A percentile compares a stretch with the other conserved stretches of the same genome.
phyloP scores from a whole-genome alignment of 2,888 invertebrate species.

The Ecdyonurus torrentis region DNA sequence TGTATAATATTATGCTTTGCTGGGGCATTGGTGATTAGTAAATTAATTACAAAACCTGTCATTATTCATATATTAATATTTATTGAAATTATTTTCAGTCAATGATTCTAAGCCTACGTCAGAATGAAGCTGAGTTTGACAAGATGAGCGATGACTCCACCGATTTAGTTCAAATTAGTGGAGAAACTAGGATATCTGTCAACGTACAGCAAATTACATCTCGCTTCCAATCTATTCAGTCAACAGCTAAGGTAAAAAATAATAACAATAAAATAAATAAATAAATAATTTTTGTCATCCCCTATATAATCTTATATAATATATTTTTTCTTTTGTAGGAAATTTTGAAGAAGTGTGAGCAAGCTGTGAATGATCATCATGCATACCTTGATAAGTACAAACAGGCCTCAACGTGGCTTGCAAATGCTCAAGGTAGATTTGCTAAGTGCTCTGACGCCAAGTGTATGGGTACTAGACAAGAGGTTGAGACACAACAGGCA shows the following conservation, averaged over 20 bases:
- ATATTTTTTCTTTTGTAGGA: constrained; percentile 31
- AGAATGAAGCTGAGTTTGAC: constrained; percentile 74
- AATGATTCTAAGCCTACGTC: constrained; percentile 56
- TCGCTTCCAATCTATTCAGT: constrained; percentile 75
- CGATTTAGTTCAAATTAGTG: constrained; percentile 62
- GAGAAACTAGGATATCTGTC: constrained; percentile 71
- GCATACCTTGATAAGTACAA: constrained; percentile 67
- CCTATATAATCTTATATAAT: too few species aligned
- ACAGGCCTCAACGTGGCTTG: constrained; percentile 66
- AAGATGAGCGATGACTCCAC: constrained; percentile 72
- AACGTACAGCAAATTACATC: constrained; percentile 81
- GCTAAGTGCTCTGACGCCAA: constrained; percentile 43
- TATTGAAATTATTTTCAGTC: constrained; percentile 34
- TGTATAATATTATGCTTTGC: too few species aligned
- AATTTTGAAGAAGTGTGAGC: constrained; percentile 80
- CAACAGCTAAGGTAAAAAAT: constrained; percentile 50
- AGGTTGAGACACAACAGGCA: constrained; percentile 49
- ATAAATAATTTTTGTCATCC: not conserved
- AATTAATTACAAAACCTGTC: too few species aligned
- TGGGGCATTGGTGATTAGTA: too few species aligned
- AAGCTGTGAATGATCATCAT: constrained; percentile 66
- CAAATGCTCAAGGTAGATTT: constrained; percentile 53
- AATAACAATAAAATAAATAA: not conserved
- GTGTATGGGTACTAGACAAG: constrained; percentile 38
- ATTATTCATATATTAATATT: too few species aligned